Evolutionary conservation across 2,113 vertebrate genomes (phyloP), one percentile per base, ranked within the genome.

Genomic region (Tor tambroides): DNA sequence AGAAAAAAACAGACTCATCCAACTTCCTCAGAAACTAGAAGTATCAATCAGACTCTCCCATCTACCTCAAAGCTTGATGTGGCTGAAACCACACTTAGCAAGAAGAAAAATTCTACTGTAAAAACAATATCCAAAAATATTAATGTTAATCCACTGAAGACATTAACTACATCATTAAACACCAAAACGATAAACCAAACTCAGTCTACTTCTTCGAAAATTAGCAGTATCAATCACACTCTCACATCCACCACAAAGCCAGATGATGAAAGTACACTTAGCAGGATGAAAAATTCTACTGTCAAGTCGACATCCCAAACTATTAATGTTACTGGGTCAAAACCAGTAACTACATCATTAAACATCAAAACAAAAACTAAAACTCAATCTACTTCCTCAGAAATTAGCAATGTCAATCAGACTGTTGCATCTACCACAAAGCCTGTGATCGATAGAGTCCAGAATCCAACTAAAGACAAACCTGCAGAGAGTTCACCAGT

Each of bases 81-180:
- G n/a, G 74, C 28, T 28, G 41, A 43, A 43, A 9, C 0, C 23
- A 6, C 71, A 23, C 8, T 23, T 77, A 49, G 4, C 15, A 26
- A 28, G 43, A 77, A 77, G 43, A 77, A 77, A 49, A 28, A 49
- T 76, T 41, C 41, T 41, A 41, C 41, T 41, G 41, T 41, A 1
- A 41, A 41, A 41, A 9, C 85, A 72, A 46, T 61, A 7, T 82
- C 90, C 90, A 61, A 91, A 43, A 41, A 41, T 41, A 9, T 41
- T 41, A 89, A 88, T 67, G 82, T 86, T 2, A 92, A 86, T 28
- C 86, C 79, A 32, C 90, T 87, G 71, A 95, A 94, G 92, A 90
- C 93, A 87, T 91, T 93, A 90, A 91, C 90, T 89, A 90, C 90
- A 87, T 81, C 71, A 65, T 51, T 89, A 28, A 84, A 85, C 30